Base-by-base conservation (phyloP, 2,113 vertebrate genomes). In the Ursus arctos region DNA sequence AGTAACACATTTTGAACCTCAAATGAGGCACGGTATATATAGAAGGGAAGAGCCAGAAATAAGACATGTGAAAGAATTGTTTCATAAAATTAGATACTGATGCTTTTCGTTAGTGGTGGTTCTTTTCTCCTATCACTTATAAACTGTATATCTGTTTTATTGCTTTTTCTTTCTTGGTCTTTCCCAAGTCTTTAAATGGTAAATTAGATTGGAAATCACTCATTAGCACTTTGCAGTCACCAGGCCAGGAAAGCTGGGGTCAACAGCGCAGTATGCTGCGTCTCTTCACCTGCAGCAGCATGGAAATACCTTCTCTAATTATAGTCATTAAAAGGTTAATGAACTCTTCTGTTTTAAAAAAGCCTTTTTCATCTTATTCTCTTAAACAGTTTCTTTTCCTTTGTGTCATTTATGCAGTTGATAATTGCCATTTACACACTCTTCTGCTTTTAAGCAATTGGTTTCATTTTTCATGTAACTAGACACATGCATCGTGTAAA, bases 341-440 rank as follows among this genome's bases (percentile, higher is more conserved):
- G 87, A 95, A 76, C 79, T 67, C 31, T 49, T 88, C 79, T 40
- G n/a, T 95, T 96, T 95, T 76, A 53, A 63, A 84, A 81, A 97
- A 88, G 55, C 22, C 74, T 40, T 95, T 91, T 83, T 31, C 63
- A 61, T 92, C 80, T 97, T 95, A 49, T 91, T 92, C 88, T 97
- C 18, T 85, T 89, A 65, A 92, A 63, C 63, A 90, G 1, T 92
- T 97, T 97, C n/a, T 97, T 86, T 95, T 94, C 33, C 69, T 95
- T 95, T 89, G 65, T 93, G 53, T 49, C 71, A 47, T 88, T 59
- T 77, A 91, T 51, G 16, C 67, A 57, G 31, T 82, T 96, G 85
- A 63, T 85, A 80, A 87, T 81, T 91, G 31, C 49, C 55, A 36
- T 88, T 92, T 83, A 69, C 91, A 67, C 61, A 74, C 90, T 47